Evolutionary conservation across 2,113 vertebrate species (phyloP), one percentile per base, ranked within the genome.

Genomic region (Balaeniceps rex): DNA sequence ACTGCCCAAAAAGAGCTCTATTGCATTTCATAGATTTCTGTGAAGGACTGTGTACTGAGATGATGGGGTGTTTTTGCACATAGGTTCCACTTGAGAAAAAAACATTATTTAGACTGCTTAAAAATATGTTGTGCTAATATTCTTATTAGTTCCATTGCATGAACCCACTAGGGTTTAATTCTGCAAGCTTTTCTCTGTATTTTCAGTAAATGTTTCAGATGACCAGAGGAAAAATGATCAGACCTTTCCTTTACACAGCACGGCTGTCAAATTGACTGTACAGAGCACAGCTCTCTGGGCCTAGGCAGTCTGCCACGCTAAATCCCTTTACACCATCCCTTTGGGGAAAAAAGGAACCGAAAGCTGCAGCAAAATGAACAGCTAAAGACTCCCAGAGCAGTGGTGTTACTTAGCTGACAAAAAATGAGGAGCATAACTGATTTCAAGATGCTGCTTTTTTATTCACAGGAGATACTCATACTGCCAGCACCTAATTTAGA

Each of bases 1-100:
- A 96, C 82, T 76, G 88, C 83, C 92, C 70, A 31, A 94, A 93
- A 86, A 88, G 71, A 72, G 60, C 80, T 95, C 88, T 85, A 94
- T 60, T 97, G 61, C 87, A 54, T 74, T 90, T 90, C 42, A 84
- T 25, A 74, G 83, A 49, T 84, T 95, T 96, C 64, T 82, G 14
- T 58, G 58, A 90, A 68, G 51, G 44, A 23, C 13, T 75, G 66
- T 83, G 40, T 72, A 79, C 40, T 71, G 51, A 47, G 63, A 40
- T 49, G 29, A 55, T 26, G 22, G 46, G 44, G 31, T 14, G 8
- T 8, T 21, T 52, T 69, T 84, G 51, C 49, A 78, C 52, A 44
- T 38, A 76, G 19, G 36, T 76, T 92, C 70, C 64, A 76, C 64
- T 81, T 82, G 74, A 90, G 61, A 46, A 70, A 87, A 85, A 46